Evolutionary conservation across 2,888 invertebrate genomes (phyloP), one percentile per base, ranked within the genome.

Genomic region (Marasmarcha lunaedactyla): DNA sequence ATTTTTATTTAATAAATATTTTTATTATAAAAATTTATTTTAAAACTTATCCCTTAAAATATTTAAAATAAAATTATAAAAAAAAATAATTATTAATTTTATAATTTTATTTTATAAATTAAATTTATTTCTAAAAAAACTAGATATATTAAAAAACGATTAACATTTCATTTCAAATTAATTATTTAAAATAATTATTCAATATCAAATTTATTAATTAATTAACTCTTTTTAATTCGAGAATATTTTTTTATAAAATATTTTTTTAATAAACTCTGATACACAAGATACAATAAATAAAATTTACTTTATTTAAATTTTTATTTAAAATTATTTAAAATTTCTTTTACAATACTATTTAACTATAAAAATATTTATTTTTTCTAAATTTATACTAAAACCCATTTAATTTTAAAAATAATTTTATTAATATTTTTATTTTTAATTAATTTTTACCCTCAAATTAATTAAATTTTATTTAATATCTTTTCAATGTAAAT

Each of bases 211-310:
- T 70, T 57, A 59, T 38, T 86, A 85, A 72, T 62, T 71, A 77
- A 72, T 84, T 88, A 87, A 68, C 79, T 86, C 86, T 85, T 85
- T 81, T 83, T 74, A 85, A 84, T 86, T 88, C 87, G 86, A 85
- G 81, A 88, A 77, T 66, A 69, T 67, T 70, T 64, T n/a, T 43
- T 42, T 34, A 39, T 61, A 56, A 60, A 59, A 59, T 55, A 42
- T 53, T 63, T 77, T 65, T 52, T 89, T 79, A 83, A 87, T 85
- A 83, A 86, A 85, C 86, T 87, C 88, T 89, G 86, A 89, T 88
- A 88, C 89, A 85, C 87, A 89, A 89, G 88, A 88, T 88, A 89
- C 85, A 84, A 67, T 70, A 85, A 85, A 68, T 76, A 41, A 85
- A 86, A 79, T 77, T 68, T 87, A 84, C 84, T 87, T 87, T 71